Base-by-base conservation (phyloP, 2,888 invertebrate species). In the Phania funesta region DNA sequence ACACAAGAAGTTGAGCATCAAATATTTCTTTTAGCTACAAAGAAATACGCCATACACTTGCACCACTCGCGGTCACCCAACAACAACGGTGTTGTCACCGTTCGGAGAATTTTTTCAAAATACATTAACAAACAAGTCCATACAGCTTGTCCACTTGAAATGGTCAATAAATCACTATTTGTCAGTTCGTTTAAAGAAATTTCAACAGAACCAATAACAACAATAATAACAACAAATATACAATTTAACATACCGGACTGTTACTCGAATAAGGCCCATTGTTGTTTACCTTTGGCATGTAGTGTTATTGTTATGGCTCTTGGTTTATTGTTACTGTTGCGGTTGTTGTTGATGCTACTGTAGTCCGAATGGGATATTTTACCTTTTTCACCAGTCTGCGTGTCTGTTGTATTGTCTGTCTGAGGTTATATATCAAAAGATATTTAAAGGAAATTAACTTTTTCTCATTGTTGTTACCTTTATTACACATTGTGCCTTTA, bases 111-210 rank as follows among this genome's bases (percentile, higher is more conserved):
- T n/a, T 13, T 4, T 1, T 41, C 20, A 38, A 58, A 50, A 35
- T 54, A 60, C 26, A 50, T 29, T 18, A 32, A 20, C 22, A 9
- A 24, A 50, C 26, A 35, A 29, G 24, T 54, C 50, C 64, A 77
- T 58, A 68, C 54, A 22, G 58, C 62, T 76, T 58, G 77, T 77
- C 80, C 85, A 84, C 84, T 85, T 84, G 80, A 83, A 80, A 78
- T 78, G 79, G 78, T 85, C 85, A 84, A 85, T 85, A 85, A 84
- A 85, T 85, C 85, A 85, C 81, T 84, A 85, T 85, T 85, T 85
- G 85, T 85, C 85, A 83, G 79, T 79, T 77, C 73, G 80, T 80
- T 80, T 77, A 78, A 82, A 75, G 74, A 75, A 78, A 78, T 74
- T 78, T 11, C 78, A 75, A 60, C 38, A 75, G 29, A 2, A 65